Base-by-base conservation (phyloP, 2,797 vertebrate genomes). In the Pseudomugil tenellus region DNA sequence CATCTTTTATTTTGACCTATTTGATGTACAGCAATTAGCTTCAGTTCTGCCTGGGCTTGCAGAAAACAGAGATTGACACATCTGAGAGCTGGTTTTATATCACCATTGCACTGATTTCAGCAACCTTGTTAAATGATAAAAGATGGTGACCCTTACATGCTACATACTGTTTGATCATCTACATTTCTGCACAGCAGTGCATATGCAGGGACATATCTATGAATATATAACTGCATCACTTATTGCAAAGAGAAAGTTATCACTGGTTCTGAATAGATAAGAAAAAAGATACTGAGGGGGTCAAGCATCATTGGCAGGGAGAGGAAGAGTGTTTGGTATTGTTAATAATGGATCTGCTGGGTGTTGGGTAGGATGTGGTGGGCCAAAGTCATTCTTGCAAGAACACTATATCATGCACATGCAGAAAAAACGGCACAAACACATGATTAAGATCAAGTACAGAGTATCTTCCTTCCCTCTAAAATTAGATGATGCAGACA, bases 211-310 rank as follows among this genome's bases (percentile, higher is more conserved):
- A 77, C 81, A 57, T 58, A 43, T 81, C 73, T 76, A 61, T 58
- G 80, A 79, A 91, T 82, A 80, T 85, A 87, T 89, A 92, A 92
- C 86, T 93, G 88, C 83, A 72, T 87, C 87, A 90, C 90, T 93
- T 94, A 94, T 89, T 75, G 90, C 87, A 91, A 89, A 93, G 91
- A 93, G 92, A 92, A 92, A 91, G 88, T 90, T 89, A 93, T 93
- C 91, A 90, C 89, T 89, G 89, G 87, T 88, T 86, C 70, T 90
- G 86, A 92, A 92, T 82, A 84, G 88, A 84, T n/a, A n/a, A n/a
- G n/a, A 69, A 67, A 76, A 87, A 85, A 89, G 87, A 87, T 85
- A 83, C 72, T 64, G 76, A 76, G 64, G 73, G 73, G 92, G 91
- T 94, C 89, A 94, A 84, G 89, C 67, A 87, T 93, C 92, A 93